Evolutionary conservation across 2,113 vertebrate species (phyloP), one percentile per base, ranked within the genome.

Genomic region (Peromyscus leucopus): DNA sequence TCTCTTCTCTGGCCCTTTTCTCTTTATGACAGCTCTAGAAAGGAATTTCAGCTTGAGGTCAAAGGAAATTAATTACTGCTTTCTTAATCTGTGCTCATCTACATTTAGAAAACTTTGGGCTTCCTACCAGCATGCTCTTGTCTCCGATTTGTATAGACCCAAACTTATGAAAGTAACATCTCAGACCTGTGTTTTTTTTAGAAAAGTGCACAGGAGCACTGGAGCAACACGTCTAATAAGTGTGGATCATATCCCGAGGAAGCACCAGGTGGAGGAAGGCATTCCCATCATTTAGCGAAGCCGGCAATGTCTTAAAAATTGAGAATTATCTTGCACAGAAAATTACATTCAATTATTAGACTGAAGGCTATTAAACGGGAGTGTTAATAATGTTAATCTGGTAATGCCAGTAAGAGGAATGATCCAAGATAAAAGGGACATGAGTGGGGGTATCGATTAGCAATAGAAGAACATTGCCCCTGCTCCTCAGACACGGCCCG

Each of bases 11-110:
- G 99, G 98, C 99, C 99, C 99, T 99, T 99, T 99, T 99, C 98
- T 99, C 98, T 99, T 99, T 99, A 99, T 99, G 99, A 99, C 99
- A 99, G 99, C 99, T 99, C 98, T 99, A 99, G 99, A 99, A 99
- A 99, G 98, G 98, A 99, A 99, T 99, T 99, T 98, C 98, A 98
- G 98, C 98, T 98, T 97, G 98, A 98, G 98, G 98, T 99, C 98
- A 99, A 99, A 99, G 98, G 98, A 99, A 99, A 99, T 99, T 98
- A 98, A 99, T 99, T 99, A 99, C 98, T 98, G 98, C 98, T 98
- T 98, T 99, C 98, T 99, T 99, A 99, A 99, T 99, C 99, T 98
- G 98, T 96, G 97, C 98, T 99, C 99, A 99, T 99, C 98, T 98
- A 98, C 98, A 98, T 98, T 99, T 98, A 98, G 98, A 98, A 98